Percentiles rank a stretch among this genome's conserved stretches.
These are phyloP conservation scores for Butorides virescens DNA, from an alignment of 2,113 vertebrate genomes.

Conservation along the genomic window DNA sequence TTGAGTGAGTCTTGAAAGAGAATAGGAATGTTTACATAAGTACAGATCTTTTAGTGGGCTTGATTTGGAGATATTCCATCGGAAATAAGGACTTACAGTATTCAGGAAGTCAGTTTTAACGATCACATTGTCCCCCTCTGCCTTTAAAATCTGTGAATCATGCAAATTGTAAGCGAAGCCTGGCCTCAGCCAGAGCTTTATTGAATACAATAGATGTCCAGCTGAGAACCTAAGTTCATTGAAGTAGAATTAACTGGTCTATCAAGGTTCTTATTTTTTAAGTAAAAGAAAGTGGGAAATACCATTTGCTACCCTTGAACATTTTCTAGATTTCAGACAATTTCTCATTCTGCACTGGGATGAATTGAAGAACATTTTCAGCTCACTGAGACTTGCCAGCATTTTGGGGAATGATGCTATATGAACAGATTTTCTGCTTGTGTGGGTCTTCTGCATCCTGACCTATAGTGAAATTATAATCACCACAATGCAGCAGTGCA, in stretches of 20 bases:
- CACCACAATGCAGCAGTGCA: background rate
- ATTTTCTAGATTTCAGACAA: background rate
- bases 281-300: background rate
- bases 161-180: background rate
- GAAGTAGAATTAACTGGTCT: background rate
- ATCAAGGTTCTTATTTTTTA: background rate
- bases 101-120: background rate
- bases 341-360: background rate
- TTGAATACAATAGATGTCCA: background rate
- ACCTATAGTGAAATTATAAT: background rate
- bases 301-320: background rate
- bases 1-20: background rate
- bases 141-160: background rate
- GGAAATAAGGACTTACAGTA: background rate
- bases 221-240: background rate
- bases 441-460: background rate
- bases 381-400: background rate
- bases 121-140: background rate
- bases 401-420: background rate
- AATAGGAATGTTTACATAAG: background rate
- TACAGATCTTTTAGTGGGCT: background rate
- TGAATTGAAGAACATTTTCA: background rate
- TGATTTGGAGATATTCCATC: background rate
- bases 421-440: background rate
- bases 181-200: background rate